phyloP scores from a whole-genome alignment of 2,113 vertebrate species.

The Camarhynchus parvulus region DNA sequence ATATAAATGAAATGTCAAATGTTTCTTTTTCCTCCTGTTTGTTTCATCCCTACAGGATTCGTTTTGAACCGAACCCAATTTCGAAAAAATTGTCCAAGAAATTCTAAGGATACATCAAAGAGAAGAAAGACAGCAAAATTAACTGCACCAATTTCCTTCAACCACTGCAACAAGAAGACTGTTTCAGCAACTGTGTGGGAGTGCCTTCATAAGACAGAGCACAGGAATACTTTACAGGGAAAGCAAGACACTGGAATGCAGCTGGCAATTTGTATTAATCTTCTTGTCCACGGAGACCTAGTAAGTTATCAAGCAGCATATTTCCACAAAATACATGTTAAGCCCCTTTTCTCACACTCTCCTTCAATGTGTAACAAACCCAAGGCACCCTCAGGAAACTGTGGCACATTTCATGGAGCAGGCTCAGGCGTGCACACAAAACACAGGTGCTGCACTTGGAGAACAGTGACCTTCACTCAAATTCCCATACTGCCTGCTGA shows the following conservation, averaged over 20 bases:
- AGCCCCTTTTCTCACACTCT: background rate
- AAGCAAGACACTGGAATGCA: conserved; percentile 52
- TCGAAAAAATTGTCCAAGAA: conserved; percentile 46
- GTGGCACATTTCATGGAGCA: too few species aligned
- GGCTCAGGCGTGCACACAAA: background rate
- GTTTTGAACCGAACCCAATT: conserved; percentile 59
- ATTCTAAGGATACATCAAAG: conserved; percentile 73
- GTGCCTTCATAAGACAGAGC: conserved; percentile 54
- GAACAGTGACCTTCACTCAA: background rate
- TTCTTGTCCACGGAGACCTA: conserved; percentile 44
- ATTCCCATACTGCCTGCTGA: background rate
- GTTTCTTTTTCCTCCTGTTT: background rate
- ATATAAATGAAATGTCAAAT: background rate
- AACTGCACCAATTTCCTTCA: conserved; percentile 75
- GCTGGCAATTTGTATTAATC: conserved; percentile 49
- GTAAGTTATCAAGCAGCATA: background rate
- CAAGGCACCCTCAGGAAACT: background rate
- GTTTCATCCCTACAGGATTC: background rate
- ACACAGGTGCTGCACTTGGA: background rate
- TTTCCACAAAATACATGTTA: conserved; percentile 44
- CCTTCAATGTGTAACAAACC: background rate
- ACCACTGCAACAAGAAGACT: conserved; percentile 48
- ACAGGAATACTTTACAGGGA: conserved; percentile 56
- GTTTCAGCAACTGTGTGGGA: conserved; percentile 69
- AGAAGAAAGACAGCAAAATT: conserved; percentile 69